phyloP scores from a whole-genome alignment of 1,140 invertebrate genomes.

The Macrostomum lignano region DNA sequence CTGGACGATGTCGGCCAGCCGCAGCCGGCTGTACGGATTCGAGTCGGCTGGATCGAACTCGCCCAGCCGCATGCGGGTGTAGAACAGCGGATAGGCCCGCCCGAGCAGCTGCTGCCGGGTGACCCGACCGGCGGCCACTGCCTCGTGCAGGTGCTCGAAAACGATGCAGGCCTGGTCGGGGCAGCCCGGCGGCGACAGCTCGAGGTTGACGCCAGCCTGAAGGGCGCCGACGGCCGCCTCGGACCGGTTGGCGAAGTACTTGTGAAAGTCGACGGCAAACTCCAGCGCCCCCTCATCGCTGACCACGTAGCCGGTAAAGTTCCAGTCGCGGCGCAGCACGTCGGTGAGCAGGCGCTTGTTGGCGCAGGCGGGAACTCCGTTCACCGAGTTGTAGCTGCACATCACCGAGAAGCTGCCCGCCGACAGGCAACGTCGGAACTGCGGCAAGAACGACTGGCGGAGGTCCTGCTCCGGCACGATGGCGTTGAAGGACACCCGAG shows the following conservation, averaged over 20 bases:
- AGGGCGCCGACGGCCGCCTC: slow-evolving; percentile 3
- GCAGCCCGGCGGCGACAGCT: too few species aligned
- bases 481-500: not conserved
- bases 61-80: slow-evolving; percentile 11
- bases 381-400: not conserved
- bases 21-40: slow-evolving; percentile 13
- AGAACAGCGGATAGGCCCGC: slow-evolving; percentile 10
- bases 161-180: too few species aligned
- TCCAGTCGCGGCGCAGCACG: slow-evolving; percentile 4
- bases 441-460: not conserved
- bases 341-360: slow-evolving; percentile 7
- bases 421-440: not conserved
- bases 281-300: slow-evolving; percentile 7
- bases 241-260: slow-evolving; percentile 1
- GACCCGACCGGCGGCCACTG: too few species aligned
- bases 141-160: too few species aligned
- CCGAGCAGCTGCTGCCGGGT: too few species aligned
- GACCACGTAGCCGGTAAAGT: slow-evolving; percentile 8
- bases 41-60: slow-evolving; percentile 18
- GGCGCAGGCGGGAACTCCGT: slow-evolving; percentile 9
- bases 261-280: slow-evolving; percentile 5
- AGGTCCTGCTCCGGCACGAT: not conserved
- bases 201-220: slow-evolving; percentile 4
- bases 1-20: slow-evolving; percentile 11
- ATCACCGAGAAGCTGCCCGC: not conserved